Evolutionary conservation across 1,140 invertebrate species (phyloP).

Genomic region (Zaprionus lachaisei): DNA sequence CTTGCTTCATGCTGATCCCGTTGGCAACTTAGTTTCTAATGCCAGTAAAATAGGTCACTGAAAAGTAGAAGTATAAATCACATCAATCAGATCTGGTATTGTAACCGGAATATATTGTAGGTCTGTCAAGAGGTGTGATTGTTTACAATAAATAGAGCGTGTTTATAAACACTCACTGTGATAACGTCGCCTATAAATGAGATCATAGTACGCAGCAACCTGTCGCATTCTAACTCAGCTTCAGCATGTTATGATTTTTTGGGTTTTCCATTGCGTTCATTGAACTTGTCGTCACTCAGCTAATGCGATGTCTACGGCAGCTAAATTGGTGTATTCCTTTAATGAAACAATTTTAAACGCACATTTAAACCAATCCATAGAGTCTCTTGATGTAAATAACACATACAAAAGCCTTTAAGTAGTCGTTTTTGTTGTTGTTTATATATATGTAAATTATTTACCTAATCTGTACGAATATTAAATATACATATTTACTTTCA

Average conservation of each 20-base stretch:
- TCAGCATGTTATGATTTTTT: not conserved
- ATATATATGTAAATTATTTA: no score
- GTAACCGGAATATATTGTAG: no score
- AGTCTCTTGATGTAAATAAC: no score
- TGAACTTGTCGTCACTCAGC: not conserved
- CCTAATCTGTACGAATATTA: not conserved
- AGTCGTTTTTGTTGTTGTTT: no score
- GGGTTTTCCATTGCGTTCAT: not conserved
- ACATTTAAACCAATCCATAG: not conserved
- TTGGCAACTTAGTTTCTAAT: not conserved
- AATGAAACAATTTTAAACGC: not conserved
- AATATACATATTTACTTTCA: not conserved
- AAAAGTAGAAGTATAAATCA: not conserved
- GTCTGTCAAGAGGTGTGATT: not conserved
- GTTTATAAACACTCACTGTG: not conserved
- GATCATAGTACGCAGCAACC: not conserved
- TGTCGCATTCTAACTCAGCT: not conserved
- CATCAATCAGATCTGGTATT: not conserved
- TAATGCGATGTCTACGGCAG: not conserved
- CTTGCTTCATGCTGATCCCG: slow-evolving; percentile 26
- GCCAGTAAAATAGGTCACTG: not conserved
- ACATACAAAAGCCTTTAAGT: no score
- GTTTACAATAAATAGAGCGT: not conserved
- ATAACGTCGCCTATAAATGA: not conserved
- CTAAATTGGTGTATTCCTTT: not conserved